phyloP scores from a whole-genome alignment of 2,888 invertebrate species.

The Tetragonisca angustula region DNA sequence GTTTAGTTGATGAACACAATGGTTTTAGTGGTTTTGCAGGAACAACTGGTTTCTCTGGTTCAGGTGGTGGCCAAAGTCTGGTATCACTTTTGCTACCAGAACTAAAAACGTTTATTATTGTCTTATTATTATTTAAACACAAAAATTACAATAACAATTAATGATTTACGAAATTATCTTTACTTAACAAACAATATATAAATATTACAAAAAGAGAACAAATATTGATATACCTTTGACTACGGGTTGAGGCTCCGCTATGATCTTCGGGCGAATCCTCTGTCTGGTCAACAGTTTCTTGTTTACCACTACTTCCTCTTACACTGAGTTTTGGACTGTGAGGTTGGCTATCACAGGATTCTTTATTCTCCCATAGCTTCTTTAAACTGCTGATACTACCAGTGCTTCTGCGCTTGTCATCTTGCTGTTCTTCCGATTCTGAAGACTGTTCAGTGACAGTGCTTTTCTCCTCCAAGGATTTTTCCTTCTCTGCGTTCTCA shows the following conservation, averaged over 20 bases:
- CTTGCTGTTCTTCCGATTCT: constrained; percentile 83
- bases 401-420: constrained; percentile 95
- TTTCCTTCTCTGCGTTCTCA: constrained; percentile 85
- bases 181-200: not conserved
- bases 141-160: not conserved
- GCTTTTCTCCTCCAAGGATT: constrained; percentile 53
- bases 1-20: constrained; percentile 83
- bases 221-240: constrained; percentile 61
- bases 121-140: not conserved
- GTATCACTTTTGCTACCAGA: constrained; percentile 83
- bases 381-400: constrained; percentile 97
- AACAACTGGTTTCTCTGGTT: constrained; percentile 86
- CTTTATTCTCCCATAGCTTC: constrained; percentile 95
- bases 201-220: not conserved
- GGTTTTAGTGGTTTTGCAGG: constrained; percentile 84
- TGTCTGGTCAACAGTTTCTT: constrained; percentile 73
- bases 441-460: constrained; percentile 64
- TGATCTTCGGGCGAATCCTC: constrained; percentile 84
- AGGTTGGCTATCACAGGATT: constrained; percentile 85
- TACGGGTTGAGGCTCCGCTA: constrained; percentile 83
- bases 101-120: constrained; percentile 65
- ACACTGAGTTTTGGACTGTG: constrained; percentile 87
- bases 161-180: not conserved
- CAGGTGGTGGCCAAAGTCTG: constrained; percentile 85
- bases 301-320: constrained; percentile 68